phyloP scores from a whole-genome alignment of 2,797 vertebrate genomes.

The Coracias cyanogaster region DNA sequence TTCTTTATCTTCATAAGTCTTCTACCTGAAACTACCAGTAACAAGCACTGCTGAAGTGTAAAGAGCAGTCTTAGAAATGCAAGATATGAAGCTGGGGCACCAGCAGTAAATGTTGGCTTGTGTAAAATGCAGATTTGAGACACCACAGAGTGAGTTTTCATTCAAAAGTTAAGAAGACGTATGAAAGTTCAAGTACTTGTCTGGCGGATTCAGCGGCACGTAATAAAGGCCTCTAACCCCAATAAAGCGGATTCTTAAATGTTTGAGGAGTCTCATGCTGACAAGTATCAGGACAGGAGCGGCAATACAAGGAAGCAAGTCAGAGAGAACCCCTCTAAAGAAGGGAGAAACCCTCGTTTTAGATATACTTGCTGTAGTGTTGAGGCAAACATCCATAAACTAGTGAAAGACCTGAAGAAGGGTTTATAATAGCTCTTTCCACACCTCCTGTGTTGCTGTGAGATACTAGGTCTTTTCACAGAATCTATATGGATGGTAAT shows the following conservation, averaged over 20 bases:
- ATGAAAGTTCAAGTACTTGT: background rate
- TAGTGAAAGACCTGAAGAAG: background rate
- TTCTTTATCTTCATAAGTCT: background rate
- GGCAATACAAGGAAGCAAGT: background rate
- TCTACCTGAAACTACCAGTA: background rate
- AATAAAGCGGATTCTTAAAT: background rate
- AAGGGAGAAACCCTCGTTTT: background rate
- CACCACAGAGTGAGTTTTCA: background rate
- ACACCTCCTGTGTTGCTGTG: background rate
- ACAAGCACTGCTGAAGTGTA: background rate
- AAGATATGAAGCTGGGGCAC: background rate
- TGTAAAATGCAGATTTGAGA: background rate
- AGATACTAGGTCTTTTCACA: background rate
- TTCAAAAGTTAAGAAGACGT: background rate
- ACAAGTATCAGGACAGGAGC: background rate
- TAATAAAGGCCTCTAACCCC: background rate
- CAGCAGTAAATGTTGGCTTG: background rate
- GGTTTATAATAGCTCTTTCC: background rate
- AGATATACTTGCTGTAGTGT: background rate
- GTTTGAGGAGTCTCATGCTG: background rate
- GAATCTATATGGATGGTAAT: background rate
- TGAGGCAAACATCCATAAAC: background rate
- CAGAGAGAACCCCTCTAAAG: background rate
- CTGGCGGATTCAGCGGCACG: background rate
- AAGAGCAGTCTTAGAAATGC: background rate